phyloP scores from a whole-genome alignment of 2,888 invertebrate species.

The Lasius fuliginosus region DNA sequence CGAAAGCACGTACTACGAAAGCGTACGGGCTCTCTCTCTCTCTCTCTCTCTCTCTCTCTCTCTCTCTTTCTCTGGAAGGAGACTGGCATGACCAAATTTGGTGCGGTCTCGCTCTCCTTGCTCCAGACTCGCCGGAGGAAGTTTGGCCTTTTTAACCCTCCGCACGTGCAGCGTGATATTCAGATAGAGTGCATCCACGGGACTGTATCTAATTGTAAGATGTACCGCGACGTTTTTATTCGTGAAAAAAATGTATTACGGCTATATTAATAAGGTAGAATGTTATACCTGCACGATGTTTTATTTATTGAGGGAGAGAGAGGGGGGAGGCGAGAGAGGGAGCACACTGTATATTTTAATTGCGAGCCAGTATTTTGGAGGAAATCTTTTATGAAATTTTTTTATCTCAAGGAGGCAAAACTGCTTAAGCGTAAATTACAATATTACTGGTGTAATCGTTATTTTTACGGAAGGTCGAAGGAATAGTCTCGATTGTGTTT shows the following conservation, averaged over 20 bases:
- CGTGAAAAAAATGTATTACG: not conserved
- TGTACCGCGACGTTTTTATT: not conserved
- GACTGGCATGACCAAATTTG: slow-evolving; percentile 81
- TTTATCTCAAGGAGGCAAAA: not conserved
- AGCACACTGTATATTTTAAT: not conserved
- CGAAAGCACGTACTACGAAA: slow-evolving; percentile 75
- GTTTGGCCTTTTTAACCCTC: slow-evolving; percentile 54
- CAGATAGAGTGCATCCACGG: not conserved
- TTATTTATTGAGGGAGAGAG: slow-evolving; percentile 9
- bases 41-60: not conserved
- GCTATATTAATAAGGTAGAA: slow-evolving; percentile 9
- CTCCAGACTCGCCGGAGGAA: slow-evolving; percentile 47
- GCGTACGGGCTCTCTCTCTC: slow-evolving; percentile 53
- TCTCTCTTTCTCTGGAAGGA: slow-evolving; percentile 75
- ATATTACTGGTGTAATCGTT: slow-evolving; percentile 31
- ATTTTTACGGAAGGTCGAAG: slow-evolving; percentile 25
- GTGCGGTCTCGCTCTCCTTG: slow-evolving; percentile 73
- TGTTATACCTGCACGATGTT: not conserved
- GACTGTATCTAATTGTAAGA: not conserved
- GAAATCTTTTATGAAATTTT: not conserved
- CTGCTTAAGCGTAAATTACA: not conserved
- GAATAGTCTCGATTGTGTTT: slow-evolving; percentile 13
- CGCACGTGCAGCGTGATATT: not conserved
- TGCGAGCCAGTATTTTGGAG: not conserved
- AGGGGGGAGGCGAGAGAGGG: not conserved